Conservation (phyloP, 1,140 invertebrate genomes). For the Manduca sexta region DNA sequence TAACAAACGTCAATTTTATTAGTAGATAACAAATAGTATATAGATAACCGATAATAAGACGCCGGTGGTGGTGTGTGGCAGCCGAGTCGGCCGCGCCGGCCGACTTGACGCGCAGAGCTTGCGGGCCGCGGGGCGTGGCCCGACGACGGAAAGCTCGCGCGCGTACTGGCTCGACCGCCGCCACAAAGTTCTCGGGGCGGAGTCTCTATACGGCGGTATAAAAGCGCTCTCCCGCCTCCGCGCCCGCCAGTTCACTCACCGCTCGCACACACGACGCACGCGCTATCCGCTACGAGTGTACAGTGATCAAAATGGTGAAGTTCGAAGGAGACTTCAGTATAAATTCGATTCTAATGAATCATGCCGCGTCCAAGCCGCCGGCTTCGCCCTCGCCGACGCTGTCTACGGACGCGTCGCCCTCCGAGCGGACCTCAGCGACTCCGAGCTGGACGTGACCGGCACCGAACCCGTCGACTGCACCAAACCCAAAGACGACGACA, state of each 20-base stretch:
- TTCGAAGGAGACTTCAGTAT: slow-evolving; percentile 71
- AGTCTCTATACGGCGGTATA: slow-evolving; percentile 32
- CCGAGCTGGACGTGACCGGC: slow-evolving; percentile 86
- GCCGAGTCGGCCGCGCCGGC: no score
- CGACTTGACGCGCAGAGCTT: slow-evolving; percentile 17
- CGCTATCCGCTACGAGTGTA: slow-evolving; percentile 34
- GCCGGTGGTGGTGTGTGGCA: no score
- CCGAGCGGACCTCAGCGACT: slow-evolving; percentile 72
- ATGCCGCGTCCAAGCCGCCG: slow-evolving; percentile 40
- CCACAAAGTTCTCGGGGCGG: slow-evolving; percentile 40
- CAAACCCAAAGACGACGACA: slow-evolving; percentile 61
- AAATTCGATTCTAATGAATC: slow-evolving; percentile 63
- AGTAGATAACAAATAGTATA: no score
- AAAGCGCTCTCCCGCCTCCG: slow-evolving; percentile 48
- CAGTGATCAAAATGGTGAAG: slow-evolving; percentile 63
- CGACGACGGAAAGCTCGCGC: slow-evolving; percentile 51
- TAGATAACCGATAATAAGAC: no score
- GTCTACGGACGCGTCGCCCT: slow-evolving; percentile 38
- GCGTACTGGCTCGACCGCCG: slow-evolving; percentile 28
- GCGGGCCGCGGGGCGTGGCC: slow-evolving; percentile 27
- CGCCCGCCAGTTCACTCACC: slow-evolving; percentile 51
- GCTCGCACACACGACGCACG: slow-evolving; percentile 43
- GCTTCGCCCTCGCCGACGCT: slow-evolving; percentile 51
- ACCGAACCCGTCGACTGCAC: slow-evolving; percentile 81
- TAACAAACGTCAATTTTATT: no score